phyloP scores from a whole-genome alignment of 2,113 vertebrate genomes.

The Forbesichthys agassizii region DNA sequence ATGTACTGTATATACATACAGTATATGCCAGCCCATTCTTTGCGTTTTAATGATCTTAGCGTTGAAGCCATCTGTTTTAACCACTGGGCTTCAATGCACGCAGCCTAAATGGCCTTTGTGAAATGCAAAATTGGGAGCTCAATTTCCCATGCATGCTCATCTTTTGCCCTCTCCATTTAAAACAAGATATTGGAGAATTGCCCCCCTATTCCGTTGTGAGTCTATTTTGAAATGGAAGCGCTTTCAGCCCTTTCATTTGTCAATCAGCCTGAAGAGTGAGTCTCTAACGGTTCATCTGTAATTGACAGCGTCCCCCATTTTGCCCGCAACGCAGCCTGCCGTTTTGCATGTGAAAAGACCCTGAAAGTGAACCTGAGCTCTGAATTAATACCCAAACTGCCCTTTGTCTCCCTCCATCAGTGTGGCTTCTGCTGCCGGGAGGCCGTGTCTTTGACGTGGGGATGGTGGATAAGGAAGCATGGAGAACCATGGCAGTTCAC shows the following conservation, averaged over 20 bases:
- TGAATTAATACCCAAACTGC: conserved; percentile 65
- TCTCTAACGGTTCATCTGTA: conserved; percentile 64
- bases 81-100: conserved; percentile 57
- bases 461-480: conserved; percentile 16
- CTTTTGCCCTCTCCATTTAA: conserved; percentile 62
- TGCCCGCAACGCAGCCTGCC: conserved; percentile 42
- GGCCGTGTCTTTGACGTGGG: conserved; percentile 11
- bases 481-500: conserved; percentile 13
- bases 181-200: conserved; percentile 72
- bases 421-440: conserved; percentile 60
- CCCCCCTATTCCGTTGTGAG: conserved; percentile 59
- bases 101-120: conserved; percentile 61
- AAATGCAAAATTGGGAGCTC: conserved; percentile 60
- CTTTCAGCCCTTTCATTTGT: conserved; percentile 76
- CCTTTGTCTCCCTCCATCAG: conserved; percentile 70
- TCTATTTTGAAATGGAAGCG: conserved; percentile 67
- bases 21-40: no score
- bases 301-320: conserved; percentile 65
- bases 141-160: conserved; percentile 64
- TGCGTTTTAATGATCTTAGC: conserved; percentile 42
- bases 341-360: conserved; percentile 78
- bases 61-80: conserved; percentile 44
- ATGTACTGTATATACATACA: neutral
- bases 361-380: conserved; percentile 57
- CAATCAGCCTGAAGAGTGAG: conserved; percentile 70